Evolutionary conservation across 2,888 invertebrate genomes (phyloP), one percentile per base, ranked within the genome.

Genomic region (Chloromyia formosa): DNA sequence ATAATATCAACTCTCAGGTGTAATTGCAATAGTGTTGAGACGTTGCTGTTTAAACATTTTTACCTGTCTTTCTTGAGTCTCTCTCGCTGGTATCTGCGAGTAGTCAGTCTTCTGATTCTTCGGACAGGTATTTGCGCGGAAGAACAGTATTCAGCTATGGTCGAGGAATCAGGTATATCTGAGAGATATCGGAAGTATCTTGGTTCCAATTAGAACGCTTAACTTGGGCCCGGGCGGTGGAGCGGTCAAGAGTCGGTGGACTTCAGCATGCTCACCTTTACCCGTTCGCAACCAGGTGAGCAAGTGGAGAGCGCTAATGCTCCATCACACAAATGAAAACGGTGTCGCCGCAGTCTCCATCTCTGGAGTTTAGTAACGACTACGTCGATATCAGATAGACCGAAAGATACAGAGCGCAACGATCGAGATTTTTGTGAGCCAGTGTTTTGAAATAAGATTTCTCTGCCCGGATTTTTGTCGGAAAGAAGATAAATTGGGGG

Each of bases 331-430:
- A 62, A 12, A n/a, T 35, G 16, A 35, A 40, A 16, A 35, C 35
- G 40, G 62, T 62, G 61, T 62, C 35, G 62, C 60, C 27, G 14
- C 62, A 62, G 27, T 62, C 35, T 62, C 62, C 40, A 62, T 62
- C 40, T 40, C 40, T 14, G 40, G 62, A 62, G 62, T 27, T 12
- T 62, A 35, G 35, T 40, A 18, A 12, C 40, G 62, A 16, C 16
- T n/a, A 16, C 5, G 40, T 18, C 27, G 27, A 40, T 40, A 27
- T 10, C 14, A 49, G 49, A 35, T 35, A 35, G 27, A 40, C n/a
- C 62, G 62, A 62, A 35, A 35, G 16, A 12, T 49, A n/a, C 2
- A 35, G 7, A n/a, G 3, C 35, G 35, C 62, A 14, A 40, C 7
- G 16, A 16, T 62, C 62, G 40, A 35, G 3, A 35, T n/a, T 62